phyloP scores from a whole-genome alignment of 2,888 invertebrate genomes.

The Cyrtodaria siliqua region DNA sequence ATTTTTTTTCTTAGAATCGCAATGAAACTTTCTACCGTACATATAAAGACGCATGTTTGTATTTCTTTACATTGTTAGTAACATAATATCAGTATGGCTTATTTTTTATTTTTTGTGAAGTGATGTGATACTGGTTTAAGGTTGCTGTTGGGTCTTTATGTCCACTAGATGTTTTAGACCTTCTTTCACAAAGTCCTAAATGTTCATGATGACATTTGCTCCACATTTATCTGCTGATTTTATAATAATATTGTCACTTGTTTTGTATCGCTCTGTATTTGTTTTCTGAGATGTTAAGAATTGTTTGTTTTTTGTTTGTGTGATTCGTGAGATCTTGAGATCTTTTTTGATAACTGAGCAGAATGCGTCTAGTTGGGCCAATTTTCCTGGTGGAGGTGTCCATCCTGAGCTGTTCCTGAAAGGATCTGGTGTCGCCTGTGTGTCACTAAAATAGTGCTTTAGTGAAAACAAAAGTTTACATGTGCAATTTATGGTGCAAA shows the following conservation, averaged over 20 bases:
- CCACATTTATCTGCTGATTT: constrained; percentile 7
- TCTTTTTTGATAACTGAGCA: neutral
- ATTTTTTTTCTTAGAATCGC: no score
- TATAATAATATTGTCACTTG: constrained; percentile 2
- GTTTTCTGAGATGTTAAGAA: neutral
- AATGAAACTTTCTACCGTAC: no score
- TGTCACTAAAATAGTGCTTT: neutral
- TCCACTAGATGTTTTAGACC: neutral
- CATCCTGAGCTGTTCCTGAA: constrained; percentile 7
- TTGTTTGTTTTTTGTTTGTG: neutral
- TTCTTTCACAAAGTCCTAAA: neutral
- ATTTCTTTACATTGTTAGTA: no score
- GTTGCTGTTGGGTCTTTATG: no score
- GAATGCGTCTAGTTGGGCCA: constrained; percentile 4
- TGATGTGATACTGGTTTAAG: no score
- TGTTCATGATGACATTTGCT: neutral
- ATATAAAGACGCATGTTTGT: no score
- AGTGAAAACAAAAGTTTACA: no score
- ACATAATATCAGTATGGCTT: no score
- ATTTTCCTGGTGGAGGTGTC: constrained; percentile 18
- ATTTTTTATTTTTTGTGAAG: no score
- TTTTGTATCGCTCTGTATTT: constrained; percentile 1
- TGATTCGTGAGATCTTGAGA: no score
- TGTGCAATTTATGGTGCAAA: no score
- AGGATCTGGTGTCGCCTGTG: neutral